Conservation (phyloP, 2,797 vertebrate species). For the Prionace glauca region DNA sequence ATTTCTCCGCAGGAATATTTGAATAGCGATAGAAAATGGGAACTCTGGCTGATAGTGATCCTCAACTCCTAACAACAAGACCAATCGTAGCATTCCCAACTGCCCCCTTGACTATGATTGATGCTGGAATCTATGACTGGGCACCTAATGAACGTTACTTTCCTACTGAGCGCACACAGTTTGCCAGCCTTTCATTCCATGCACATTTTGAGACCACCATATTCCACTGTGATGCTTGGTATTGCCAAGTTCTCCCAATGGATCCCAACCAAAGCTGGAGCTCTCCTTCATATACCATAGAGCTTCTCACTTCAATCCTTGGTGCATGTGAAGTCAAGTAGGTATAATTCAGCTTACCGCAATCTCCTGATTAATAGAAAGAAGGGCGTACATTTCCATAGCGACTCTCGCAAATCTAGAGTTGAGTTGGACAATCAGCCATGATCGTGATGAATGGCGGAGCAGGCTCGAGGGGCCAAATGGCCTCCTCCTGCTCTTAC, state of each 20-base stretch:
- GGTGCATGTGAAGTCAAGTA: neutral
- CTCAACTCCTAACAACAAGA: neutral
- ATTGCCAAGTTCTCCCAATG: neutral
- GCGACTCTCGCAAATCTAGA: neutral
- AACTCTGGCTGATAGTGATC: neutral
- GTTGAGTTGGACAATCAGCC: too few relatives aligned
- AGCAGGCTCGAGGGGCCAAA: too few relatives aligned
- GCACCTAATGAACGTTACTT: neutral
- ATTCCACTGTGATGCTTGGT: neutral
- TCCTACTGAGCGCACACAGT: neutral
- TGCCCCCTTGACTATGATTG: neutral
- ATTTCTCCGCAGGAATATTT: neutral
- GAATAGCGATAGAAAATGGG: neutral
- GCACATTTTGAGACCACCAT: neutral
- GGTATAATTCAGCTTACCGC: neutral
- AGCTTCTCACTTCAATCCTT: neutral
- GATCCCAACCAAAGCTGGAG: neutral
- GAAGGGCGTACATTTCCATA: neutral
- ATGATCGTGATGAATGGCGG: too few relatives aligned
- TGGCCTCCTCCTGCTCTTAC: too few relatives aligned
- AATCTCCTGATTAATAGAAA: neutral
- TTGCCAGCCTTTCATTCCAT: neutral
- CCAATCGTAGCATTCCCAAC: neutral
- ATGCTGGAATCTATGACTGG: neutral
- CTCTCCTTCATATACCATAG: neutral